Base-by-base conservation (phyloP, 2,113 vertebrate species). In the Pantherophis guttatus region DNA sequence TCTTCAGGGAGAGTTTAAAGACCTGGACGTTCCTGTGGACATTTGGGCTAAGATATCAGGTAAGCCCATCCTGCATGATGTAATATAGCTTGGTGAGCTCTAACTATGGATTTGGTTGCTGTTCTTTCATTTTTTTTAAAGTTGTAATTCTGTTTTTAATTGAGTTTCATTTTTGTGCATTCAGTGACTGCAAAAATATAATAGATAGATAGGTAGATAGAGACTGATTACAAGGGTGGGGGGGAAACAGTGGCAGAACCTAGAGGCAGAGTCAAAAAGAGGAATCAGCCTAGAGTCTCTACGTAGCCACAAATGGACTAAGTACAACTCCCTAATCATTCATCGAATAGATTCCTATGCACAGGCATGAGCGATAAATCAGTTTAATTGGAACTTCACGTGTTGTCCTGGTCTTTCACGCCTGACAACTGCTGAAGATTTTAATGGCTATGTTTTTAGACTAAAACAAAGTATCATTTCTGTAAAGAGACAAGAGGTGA, bases 401-500 rank as follows among this genome's bases (percentile, higher is more conserved):
- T 70, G 29, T 33, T 33, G 65, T 33, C 65, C 29, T 33, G 29
- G 65, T 33, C 29, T 70, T 70, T 70, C 65, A 70, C 2, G 12
- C 29, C 65, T 70, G 29, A 33, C 13, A 70, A 17, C 33, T 21
- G 75, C 33, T 44, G 75, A 81, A 39, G 17, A 44, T 81, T 81
- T 44, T 81, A 81, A 81, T 81, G 75, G 17, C 2, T 81, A 19
- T 81, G 75, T 21, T 81, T 81, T 81, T 81, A 81, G 19, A 81
- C 75, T 81, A 44, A 81, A 81, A 50, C 91, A 23, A 90, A 88
- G 89, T 85, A 85, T 86, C 8, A 0, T 94, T 94, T 86, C 57
- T 93, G 57, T 62, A 93, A 52, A 59, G 19, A 86, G 52, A 86
- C 93, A 87, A 91, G 91, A 90, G 23, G n/a, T 92, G 92, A 94